Evolutionary conservation across 2,797 vertebrate species (phyloP), one percentile per base, ranked within the genome.

Genomic region (Triplophysa yarkandensis): DNA sequence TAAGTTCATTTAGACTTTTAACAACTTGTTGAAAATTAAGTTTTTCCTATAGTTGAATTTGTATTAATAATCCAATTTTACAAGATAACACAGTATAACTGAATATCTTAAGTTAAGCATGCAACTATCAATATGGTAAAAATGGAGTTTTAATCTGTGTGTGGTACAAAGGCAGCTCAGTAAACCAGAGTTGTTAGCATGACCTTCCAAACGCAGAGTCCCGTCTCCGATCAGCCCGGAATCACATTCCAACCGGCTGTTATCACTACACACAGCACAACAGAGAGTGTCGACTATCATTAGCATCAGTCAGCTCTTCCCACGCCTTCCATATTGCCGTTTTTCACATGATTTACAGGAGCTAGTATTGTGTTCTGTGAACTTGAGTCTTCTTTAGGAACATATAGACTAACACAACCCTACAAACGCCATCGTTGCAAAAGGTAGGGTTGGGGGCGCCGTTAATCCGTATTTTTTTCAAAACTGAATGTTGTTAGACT

Each of bases 241-340:
- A 83, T 87, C 88, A 88, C 90, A 92, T 93, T 93, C 92, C 91
- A 83, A 84, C 83, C 84, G 79, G 84, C 87, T 91, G 91, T 92
- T 90, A 90, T 92, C 92, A 92, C 84, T 85, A 81, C 62, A 88
- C 84, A 88, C 87, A 87, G 63, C 60, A 85, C 86, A 87, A 83
- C 85, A 79, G 74, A 81, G 68, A 81, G 68, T 72, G 32, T 41
- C 48, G 21, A 5, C 68, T 60, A 69, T 62, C 52, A 52, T 76
- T 78, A 72, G 41, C 73, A 64, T 60, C 66, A 70, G 34, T n/a
- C 43, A 71, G 11, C 19, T 43, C 39, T 50, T 67, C 62, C 43
- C 64, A 61, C 64, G 39, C 73, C 58, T n/a, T 1, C n/a, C 14
- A 17, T 39, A 16, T 50, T 30, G 11, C 30, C 1, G 4, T 64